Percentiles rank a stretch among this genome's conserved stretches.
Conservation (phyloP, 2,888 invertebrate genomes). For the Scaptodrosophila latifasciaeformis region DNA sequence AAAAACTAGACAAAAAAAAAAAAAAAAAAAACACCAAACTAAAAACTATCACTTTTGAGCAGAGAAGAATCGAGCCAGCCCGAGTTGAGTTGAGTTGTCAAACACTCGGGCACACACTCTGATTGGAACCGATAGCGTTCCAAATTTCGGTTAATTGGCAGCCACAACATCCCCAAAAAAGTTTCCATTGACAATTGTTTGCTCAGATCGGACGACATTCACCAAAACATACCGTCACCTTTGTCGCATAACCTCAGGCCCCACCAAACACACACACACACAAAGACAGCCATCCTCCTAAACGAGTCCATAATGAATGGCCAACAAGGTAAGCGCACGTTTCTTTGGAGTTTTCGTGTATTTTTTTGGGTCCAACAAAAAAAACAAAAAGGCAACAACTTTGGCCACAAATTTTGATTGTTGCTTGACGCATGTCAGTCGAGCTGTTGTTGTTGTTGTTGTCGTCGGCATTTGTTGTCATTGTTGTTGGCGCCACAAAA, state of each 20-base stretch:
- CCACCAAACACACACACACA: slow-evolving; percentile 8
- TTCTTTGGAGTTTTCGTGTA: slow-evolving; percentile 39
- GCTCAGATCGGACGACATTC: background rate
- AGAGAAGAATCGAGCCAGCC: no score
- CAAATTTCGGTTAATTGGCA: slow-evolving; percentile 57
- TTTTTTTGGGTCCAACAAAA: slow-evolving; percentile 39
- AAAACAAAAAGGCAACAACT: slow-evolving; percentile 23
- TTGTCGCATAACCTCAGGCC: slow-evolving; percentile 25
- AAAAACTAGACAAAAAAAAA: slow-evolving; percentile 40
- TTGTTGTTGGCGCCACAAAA: slow-evolving; percentile 61
- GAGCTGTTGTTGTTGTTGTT: slow-evolving; percentile 6
- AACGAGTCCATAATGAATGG: slow-evolving; percentile 67
- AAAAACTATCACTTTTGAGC: no score
- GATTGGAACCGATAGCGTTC: slow-evolving; percentile 10
- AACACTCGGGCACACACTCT: no score
- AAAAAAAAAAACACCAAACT: no score
- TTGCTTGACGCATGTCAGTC: slow-evolving; percentile 66
- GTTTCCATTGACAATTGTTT: slow-evolving; percentile 37
- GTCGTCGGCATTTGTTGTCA: slow-evolving; percentile 33
- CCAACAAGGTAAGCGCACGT: slow-evolving; percentile 60
- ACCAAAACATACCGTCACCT: background rate
- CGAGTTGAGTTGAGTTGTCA: no score
- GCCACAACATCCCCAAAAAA: slow-evolving; percentile 53
- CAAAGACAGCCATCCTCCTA: slow-evolving; percentile 13
- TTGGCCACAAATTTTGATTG: slow-evolving; percentile 52